Evolutionary conservation across 2,888 invertebrate species (phyloP), one percentile per base, ranked within the genome.

Genomic region (Brenthis ino): DNA sequence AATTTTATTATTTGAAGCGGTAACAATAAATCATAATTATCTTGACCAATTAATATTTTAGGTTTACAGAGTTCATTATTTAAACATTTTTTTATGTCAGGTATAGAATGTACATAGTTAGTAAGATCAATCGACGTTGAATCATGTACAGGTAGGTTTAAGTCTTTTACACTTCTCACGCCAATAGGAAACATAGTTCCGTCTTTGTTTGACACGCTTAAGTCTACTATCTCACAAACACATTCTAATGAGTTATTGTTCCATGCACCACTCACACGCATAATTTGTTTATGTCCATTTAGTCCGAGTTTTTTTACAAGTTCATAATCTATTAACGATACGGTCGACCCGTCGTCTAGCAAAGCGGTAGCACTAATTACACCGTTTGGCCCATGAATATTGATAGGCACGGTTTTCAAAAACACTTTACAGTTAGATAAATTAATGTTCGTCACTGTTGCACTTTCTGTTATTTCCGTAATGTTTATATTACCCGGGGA

Each of bases 1-100:
- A 65, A 65, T n/a, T 24, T 20, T 5, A 47, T 5, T n/a, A 71
- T 16, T 70, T 77, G 61, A 53, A 76, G 56, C 0, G 77, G 77
- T 57, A 75, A 64, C 24, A 80, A 28, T 14, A 80, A 71, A 58
- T 78, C 14, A 54, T 75, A 77, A 72, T 80, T 79, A 64, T 79
- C 79, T 47, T 79, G 79, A 0, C 78, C 80, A 47, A 80, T 77
- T 37, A 79, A 67, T 6, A 79, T 54, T 70, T 79, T 74, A 0
- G 79, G 79, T 63, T 75, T 53, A 11, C 13, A 53, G 33, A 53
- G 72, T n/a, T 20, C 28, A 37, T 16, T 20, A 33, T 13, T 51
- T n/a, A 74, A 43, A 28, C 55, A 48, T 43, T 68, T 48, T 69
- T 50, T 67, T 11, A 74, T 56, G 56, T 72, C 70, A 43, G 8